These are phyloP conservation scores for Reticulitermes speratus DNA, from an alignment of 1,140 invertebrate genomes.

Conservation along the genomic window DNA sequence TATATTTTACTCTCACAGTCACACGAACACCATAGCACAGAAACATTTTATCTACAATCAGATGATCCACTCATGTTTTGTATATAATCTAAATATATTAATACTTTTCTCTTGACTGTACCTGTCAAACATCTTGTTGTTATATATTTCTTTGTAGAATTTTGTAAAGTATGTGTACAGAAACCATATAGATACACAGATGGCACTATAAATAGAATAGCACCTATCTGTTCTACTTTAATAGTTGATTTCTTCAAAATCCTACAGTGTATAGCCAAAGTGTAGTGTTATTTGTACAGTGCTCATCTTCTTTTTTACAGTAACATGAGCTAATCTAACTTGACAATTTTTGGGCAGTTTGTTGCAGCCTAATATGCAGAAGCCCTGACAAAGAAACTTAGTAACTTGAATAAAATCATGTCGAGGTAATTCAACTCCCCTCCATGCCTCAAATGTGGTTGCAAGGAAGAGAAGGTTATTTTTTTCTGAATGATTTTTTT, in stretches of 20 bases:
- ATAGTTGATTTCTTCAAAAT: background rate
- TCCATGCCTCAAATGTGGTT: no score
- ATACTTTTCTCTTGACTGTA: background rate
- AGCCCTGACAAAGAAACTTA: background rate
- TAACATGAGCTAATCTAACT: constrained; percentile 27
- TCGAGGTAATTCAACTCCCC: no score
- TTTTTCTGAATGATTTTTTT: no score
- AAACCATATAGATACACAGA: background rate
- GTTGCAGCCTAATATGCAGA: constrained; percentile 21
- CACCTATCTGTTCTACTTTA: background rate
- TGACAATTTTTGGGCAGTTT: constrained; percentile 21
- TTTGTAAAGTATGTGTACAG: background rate
- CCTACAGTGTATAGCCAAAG: background rate
- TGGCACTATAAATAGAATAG: background rate
- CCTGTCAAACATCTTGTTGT: background rate
- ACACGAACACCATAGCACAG: background rate
- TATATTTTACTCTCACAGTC: background rate
- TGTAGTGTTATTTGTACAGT: constrained; percentile 9
- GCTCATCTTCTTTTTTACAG: constrained; percentile 1
- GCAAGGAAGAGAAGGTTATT: no score
- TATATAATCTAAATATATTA: constrained; percentile 7
- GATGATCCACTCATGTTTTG: background rate
- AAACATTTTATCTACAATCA: background rate
- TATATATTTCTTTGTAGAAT: constrained; percentile 1
- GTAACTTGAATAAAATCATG: background rate